Evolutionary conservation across 2,888 invertebrate species (phyloP).

Genomic region (Cantharis rufa): DNA sequence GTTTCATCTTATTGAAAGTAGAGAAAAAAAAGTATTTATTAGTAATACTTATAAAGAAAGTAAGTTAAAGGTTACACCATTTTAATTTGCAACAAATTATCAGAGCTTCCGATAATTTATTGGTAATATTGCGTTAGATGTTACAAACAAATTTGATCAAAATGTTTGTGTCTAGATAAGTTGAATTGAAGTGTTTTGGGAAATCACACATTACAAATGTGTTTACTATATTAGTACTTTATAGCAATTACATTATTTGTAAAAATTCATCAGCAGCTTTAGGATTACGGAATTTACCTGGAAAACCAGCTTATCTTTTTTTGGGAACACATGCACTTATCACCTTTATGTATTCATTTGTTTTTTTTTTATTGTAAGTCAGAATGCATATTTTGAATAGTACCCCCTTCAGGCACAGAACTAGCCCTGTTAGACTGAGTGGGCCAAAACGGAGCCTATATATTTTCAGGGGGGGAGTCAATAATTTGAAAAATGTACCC

Average conservation of each 20-base stretch:
- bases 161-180: neutral
- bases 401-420: too few relatives aligned
- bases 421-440: too few relatives aligned
- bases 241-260: neutral
- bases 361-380: neutral
- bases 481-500: too few relatives aligned
- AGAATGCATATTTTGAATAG: neutral
- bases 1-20: too few relatives aligned
- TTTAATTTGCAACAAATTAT: too few relatives aligned
- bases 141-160: neutral
- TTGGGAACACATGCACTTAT: neutral
- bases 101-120: neutral
- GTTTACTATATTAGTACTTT: neutral
- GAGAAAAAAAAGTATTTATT: too few relatives aligned
- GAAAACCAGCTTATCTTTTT: neutral
- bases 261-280: neutral
- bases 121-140: neutral
- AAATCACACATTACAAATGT: neutral
- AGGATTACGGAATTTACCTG: neutral
- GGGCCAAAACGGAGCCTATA: too few relatives aligned
- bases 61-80: too few relatives aligned
- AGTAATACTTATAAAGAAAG: too few relatives aligned
- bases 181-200: neutral
- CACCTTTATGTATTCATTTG: neutral
- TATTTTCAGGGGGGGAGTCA: too few relatives aligned